Conservation (phyloP, 2,113 vertebrate genomes). For the Crotophaga sulcirostris region DNA sequence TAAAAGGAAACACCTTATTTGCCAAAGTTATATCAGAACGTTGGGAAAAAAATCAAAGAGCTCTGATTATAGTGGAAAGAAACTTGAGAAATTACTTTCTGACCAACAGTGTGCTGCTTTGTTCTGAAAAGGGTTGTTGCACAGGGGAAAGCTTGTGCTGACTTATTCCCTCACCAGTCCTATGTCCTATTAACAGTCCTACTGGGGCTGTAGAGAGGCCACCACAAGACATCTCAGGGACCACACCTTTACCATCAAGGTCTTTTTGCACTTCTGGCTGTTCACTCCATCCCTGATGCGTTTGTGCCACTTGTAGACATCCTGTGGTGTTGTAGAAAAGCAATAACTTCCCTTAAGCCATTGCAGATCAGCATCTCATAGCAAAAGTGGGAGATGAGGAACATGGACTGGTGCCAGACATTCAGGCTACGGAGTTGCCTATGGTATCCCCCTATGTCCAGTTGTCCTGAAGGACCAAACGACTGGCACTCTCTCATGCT, state of each 20-base stretch:
- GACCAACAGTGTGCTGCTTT: not conserved
- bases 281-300: not conserved
- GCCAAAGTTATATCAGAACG: not conserved
- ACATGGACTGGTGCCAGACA: not conserved
- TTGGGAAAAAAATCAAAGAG: not conserved
- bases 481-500: not conserved
- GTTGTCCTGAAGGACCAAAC: not conserved
- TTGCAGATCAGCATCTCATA: not conserved
- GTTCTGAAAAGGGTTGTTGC: not conserved
- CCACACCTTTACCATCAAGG: not conserved
- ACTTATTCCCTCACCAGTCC: not conserved
- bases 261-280: not conserved
- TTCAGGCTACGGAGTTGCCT: not conserved
- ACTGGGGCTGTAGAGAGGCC: not conserved
- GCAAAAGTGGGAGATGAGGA: not conserved
- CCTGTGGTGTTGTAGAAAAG: not conserved
- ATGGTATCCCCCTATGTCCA: not conserved
- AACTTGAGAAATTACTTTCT: not conserved
- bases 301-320: not conserved
- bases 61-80: not conserved
- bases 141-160: not conserved
- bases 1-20: not conserved
- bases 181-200: not conserved
- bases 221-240: not conserved
- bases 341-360: not conserved